phyloP scores from a whole-genome alignment of 2,113 vertebrate species.

The Saiga tatarica region DNA sequence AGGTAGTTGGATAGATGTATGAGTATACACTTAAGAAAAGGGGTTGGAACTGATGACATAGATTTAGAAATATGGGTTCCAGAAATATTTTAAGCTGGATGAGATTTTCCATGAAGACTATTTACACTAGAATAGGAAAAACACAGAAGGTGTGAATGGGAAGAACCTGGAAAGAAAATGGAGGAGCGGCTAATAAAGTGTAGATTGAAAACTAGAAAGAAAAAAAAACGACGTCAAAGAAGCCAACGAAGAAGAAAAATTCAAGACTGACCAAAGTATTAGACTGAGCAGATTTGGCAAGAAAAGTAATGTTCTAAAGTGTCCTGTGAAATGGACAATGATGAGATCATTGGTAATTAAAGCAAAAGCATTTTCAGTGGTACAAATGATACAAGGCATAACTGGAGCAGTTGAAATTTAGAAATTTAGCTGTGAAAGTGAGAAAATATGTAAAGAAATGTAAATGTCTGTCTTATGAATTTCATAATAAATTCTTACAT shows the following conservation, averaged over 20 bases:
- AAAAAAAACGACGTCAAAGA: not conserved
- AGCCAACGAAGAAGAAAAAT: not conserved
- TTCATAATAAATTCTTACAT: not conserved
- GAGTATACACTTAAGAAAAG: not conserved
- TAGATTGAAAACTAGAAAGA: not conserved
- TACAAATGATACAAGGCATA: not conserved
- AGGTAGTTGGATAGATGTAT: not conserved
- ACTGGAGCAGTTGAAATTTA: not conserved
- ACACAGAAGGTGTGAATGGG: not conserved
- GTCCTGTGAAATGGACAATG: not conserved
- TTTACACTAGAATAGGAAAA: not conserved
- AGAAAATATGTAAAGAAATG: not conserved
- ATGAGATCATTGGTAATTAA: not conserved
- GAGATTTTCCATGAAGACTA: not conserved
- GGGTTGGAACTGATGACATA: not conserved
- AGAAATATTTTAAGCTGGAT: not conserved
- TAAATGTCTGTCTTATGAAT: not conserved
- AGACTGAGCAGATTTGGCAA: not conserved
- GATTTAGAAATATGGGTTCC: not conserved
- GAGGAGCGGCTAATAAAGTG: not conserved
- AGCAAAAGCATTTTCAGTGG: not conserved
- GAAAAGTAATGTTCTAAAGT: not conserved
- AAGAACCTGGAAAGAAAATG: not conserved
- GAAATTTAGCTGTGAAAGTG: not conserved
- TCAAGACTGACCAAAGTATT: not conserved